Base-by-base conservation (phyloP, 2,113 vertebrate species). In the Prionailurus bengalensis region DNA sequence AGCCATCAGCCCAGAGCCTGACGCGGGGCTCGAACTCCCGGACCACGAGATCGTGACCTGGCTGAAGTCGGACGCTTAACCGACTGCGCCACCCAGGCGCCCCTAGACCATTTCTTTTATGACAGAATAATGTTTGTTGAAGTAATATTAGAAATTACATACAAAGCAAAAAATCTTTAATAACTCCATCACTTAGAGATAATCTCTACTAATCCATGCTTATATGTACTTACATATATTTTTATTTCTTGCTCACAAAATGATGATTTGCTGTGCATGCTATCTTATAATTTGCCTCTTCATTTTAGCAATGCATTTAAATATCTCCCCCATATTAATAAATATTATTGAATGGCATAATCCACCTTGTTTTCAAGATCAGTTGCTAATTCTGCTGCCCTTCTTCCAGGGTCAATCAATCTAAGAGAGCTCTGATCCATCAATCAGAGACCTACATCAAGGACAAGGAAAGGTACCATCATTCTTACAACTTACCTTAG, bases 201-300 rank as follows among this genome's bases (percentile, higher is more conserved):
- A 78, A 73, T 74, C 39, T 79, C 76, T 88, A 48, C 3, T 84
- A 55, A 91, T 27, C 4, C 6, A 51, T 61, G n/a, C 8, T 51
- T 66, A 48, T 29, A 96, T 81, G 27, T 89, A n/a, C 71, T 58
- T 89, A 48, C 39, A 79, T 9, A 29, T 81, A 33, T 33, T 55
- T 66, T 82, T 68, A 65, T 68, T 68, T 21, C 27, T 87, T 70
- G 42, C 55, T 90, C n/a, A 83, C 8, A 83, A 86, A 88, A 51
- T 79, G 36, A 86, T 66, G 58, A 74, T 45, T 85, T 33, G 3
- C 9, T 89, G 13, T 71, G 29, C 36, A 33, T 12, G 45, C 4
- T 66, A n/a, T 90, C 95, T 93, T 88, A 53, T 84, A 73, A 71
- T 93, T 80, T 90, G n/a, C 17, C 36, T 91, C 61, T 25, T 89